Evolutionary conservation across 2,888 invertebrate genomes (phyloP).

Genomic region (Leptopilina syphax): DNA sequence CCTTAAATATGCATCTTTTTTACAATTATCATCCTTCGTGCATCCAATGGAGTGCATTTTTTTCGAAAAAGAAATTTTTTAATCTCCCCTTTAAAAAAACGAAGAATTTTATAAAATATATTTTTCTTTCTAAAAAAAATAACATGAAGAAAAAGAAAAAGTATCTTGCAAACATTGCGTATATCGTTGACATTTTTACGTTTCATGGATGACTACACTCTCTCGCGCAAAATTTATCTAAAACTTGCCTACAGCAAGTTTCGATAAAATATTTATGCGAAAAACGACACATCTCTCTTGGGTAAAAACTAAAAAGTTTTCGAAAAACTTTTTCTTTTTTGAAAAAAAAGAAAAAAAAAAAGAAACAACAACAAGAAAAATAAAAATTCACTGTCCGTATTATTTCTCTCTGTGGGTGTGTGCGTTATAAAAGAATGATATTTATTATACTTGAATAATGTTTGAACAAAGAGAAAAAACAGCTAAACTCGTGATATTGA

Average conservation of each 20-base stretch:
- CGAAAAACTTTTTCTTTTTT: not conserved
- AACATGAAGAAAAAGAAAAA: not conserved
- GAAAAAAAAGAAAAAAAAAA: not conserved
- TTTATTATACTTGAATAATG: too few species aligned
- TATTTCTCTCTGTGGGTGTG: too few species aligned
- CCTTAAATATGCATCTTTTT: constrained; percentile 57
- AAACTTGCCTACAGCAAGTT: constrained; percentile 14
- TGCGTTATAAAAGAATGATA: too few species aligned
- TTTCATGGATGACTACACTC: constrained; percentile 22
- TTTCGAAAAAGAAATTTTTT: not conserved
- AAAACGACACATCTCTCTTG: not conserved
- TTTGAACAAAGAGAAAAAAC: not conserved
- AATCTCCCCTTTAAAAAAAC: constrained; percentile 7
- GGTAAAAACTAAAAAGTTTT: not conserved
- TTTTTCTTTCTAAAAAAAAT: not conserved
- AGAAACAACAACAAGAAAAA: too few species aligned
- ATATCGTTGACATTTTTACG: constrained; percentile 11
- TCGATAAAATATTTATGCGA: constrained; percentile 33
- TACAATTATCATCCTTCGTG: constrained; percentile 67
- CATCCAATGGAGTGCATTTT: constrained; percentile 65
- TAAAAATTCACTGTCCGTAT: too few species aligned
- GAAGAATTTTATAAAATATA: not conserved
- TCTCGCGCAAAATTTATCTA: constrained; percentile 5
- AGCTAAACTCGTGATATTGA: not conserved
- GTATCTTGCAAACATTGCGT: constrained; percentile 7